Conservation (phyloP, 2,797 vertebrate species). For the Chloroceryle inda region DNA sequence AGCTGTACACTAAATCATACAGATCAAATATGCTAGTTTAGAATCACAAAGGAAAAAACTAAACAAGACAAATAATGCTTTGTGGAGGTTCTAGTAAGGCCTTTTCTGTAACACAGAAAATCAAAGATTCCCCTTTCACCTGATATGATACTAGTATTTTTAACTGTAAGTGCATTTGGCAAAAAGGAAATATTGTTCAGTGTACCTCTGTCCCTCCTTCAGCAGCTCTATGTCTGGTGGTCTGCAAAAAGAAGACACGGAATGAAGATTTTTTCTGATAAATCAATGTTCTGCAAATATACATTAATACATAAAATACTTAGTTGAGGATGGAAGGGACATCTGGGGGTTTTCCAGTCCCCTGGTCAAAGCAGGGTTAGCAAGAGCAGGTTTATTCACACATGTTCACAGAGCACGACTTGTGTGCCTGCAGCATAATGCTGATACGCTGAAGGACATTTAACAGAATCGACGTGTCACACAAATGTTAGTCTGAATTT, state of each 20-base stretch:
- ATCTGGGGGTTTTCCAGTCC: background rate
- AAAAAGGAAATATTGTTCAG: background rate
- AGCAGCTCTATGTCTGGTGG: conserved; percentile 86
- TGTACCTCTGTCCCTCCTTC: conserved; percentile 88
- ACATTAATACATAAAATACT: background rate
- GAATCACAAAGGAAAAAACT: conserved; percentile 66
- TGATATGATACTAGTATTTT: conserved; percentile 27
- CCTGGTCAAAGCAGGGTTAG: background rate
- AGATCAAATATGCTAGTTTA: conserved; percentile 86
- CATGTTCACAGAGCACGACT: accelerated
- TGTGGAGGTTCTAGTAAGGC: conserved; percentile 39
- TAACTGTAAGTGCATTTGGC: background rate
- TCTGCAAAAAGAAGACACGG: conserved; percentile 78
- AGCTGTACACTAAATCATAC: conserved; percentile 94
- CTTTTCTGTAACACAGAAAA: conserved; percentile 60
- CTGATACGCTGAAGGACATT: background rate
- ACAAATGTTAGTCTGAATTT: background rate
- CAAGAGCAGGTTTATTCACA: background rate
- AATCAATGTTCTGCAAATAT: background rate
- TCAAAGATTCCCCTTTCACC: conserved; percentile 57
- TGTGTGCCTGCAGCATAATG: accelerated
- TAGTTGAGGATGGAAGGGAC: background rate
- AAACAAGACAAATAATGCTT: conserved; percentile 66
- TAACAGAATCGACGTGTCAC: background rate
- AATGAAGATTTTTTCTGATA: background rate